Base-by-base conservation (phyloP, 2,888 invertebrate genomes). In the Mesochorus sp. region DNA sequence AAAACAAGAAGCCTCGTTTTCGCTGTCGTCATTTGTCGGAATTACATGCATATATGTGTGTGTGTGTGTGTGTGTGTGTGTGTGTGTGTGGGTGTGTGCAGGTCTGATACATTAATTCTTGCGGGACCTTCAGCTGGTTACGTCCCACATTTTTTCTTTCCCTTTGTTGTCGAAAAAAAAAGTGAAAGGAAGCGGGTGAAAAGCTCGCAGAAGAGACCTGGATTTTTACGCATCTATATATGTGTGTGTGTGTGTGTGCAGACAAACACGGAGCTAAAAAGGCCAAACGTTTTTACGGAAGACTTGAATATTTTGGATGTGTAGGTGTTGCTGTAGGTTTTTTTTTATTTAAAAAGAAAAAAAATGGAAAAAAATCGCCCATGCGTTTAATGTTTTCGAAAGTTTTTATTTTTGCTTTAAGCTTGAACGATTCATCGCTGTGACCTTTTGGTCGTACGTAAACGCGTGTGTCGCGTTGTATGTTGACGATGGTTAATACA, bases 81-180 rank as follows among this genome's bases (percentile, higher is more conserved):
- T 34, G 3, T 57, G 34, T 3, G 17, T 10, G n/a, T 21, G 28
- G n/a, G n/a, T 31, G 10, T n/a, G 49, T 55, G 5, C 5, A 44
- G 26, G 53, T 39, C 39, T 17, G 42, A 39, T 28, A 39, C 42
- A 53, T 34, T 57, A 37, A 59, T 59, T 59, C 37, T 57, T 44
- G 42, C 24, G 31, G 61, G 39, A 62, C 51, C 55, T 72, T 72
- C 53, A 72, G 17, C 37, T 14, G n/a, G 8, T 39, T 53, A 53
- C 21, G 71, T 51, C n/a, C 34, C 31, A 26, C 62, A 55, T 53
- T 55, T 64, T 55, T 64, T 5, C 21, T 53, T 19, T 14, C 10
- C 14, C 21, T 28, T 55, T 14, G 10, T 14, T 55, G 42, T 28
- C 26, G 28, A 37, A 61, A 61, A 42, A 28, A 21, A 70, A n/a